phyloP scores from a whole-genome alignment of 2,888 invertebrate genomes.

The Linyphia triangularis region DNA sequence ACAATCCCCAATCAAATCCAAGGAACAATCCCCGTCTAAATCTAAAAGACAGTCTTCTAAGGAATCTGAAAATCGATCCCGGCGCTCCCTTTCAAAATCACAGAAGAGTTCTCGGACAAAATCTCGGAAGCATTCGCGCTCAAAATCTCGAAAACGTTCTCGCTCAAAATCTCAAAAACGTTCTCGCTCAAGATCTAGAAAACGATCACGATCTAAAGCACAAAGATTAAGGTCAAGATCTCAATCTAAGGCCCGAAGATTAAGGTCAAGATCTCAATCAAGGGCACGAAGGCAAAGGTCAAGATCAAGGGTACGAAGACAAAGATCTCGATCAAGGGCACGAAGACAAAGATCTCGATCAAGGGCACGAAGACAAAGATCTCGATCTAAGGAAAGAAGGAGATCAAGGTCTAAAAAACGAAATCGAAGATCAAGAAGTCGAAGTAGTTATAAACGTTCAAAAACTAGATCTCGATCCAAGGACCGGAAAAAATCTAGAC shows the following conservation, averaged over 20 bases:
- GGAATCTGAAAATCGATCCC: no score
- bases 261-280: conserved; percentile 8
- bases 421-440: conserved; percentile 14
- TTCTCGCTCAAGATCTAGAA: neutral
- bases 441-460: neutral
- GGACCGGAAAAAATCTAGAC: neutral
- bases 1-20: neutral
- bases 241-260: neutral
- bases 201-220: neutral
- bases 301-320: neutral
- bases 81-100: no score
- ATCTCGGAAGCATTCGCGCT: neutral
- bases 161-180: neutral
- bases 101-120: no score
- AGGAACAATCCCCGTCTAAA: neutral
- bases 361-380: neutral
- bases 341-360: neutral
- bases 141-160: neutral
- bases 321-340: neutral
- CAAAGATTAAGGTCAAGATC: neutral
- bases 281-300: neutral
- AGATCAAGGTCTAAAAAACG: neutral
- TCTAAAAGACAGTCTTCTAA: no score
- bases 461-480: conserved; percentile 26
- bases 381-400: conserved; percentile 2